phyloP scores from a whole-genome alignment of 2,113 vertebrate species.

The Ophiodon elongatus region DNA sequence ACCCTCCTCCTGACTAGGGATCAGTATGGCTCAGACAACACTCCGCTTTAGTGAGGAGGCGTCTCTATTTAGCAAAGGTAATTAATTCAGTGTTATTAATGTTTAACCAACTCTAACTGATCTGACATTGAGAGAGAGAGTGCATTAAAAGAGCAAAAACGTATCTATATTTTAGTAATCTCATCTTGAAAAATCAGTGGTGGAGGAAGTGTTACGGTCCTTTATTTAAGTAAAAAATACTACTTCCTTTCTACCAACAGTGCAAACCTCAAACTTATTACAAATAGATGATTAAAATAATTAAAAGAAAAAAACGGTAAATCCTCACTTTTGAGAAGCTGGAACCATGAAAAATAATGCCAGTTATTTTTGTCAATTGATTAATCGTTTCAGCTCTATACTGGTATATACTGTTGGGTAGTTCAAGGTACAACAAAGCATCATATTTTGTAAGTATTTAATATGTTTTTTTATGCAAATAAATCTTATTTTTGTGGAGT shows the following conservation, averaged over 20 bases:
- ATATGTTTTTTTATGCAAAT: background rate
- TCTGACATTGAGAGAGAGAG: constrained; percentile 21
- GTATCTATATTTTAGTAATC: background rate
- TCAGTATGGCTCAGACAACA: constrained; percentile 1
- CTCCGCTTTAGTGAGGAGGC: background rate
- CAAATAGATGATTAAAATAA: background rate
- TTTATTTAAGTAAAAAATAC: background rate
- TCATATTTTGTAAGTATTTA: background rate
- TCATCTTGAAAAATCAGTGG: background rate
- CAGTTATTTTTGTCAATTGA: background rate
- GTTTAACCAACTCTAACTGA: constrained; percentile 24
- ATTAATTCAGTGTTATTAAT: constrained; percentile 15
- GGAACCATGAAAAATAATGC: background rate
- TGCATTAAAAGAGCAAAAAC: constrained; percentile 26
- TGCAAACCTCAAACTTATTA: background rate
- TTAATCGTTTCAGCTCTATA: background rate
- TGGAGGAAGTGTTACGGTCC: background rate
- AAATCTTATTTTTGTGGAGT: background rate
- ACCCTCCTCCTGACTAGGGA: background rate
- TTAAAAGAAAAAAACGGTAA: background rate
- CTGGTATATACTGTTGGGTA: background rate
- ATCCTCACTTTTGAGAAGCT: background rate
- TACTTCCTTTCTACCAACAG: background rate
- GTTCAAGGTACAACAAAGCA: background rate
- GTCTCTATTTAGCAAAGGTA: background rate